Evolutionary conservation across 2,797 vertebrate species (phyloP).

Genomic region (Limosa lapponica): DNA sequence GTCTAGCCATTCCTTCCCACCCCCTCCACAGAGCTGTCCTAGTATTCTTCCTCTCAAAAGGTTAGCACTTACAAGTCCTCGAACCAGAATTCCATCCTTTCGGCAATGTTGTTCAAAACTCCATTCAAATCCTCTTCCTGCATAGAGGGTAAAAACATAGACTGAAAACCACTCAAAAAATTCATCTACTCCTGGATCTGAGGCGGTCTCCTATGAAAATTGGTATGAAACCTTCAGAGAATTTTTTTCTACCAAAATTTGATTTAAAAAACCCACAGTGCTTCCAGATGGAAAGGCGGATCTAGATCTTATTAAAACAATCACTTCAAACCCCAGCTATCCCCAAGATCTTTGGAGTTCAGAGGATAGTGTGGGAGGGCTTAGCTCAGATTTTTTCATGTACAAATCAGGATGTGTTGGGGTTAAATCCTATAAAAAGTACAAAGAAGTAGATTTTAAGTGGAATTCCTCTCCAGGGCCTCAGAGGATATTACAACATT

Average conservation of each 20-base stretch:
- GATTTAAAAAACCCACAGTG: not conserved
- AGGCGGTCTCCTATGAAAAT: not conserved
- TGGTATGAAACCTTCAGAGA: not conserved
- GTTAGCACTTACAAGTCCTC: not conserved
- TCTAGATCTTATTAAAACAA: not conserved
- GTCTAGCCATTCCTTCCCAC: not conserved
- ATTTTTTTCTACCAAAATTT: not conserved
- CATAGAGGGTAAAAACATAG: not conserved
- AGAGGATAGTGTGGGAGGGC: not conserved
- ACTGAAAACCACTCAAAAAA: not conserved
- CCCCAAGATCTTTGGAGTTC: not conserved
- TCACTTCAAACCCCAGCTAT: not conserved
- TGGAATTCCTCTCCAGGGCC: not conserved
- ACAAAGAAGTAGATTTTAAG: not conserved
- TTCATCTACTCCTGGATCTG: not conserved
- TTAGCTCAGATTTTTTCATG: not conserved
- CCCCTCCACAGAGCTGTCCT: not conserved
- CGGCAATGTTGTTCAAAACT: not conserved
- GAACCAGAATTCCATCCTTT: not conserved
- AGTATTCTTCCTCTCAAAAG: not conserved
- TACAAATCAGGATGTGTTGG: not conserved
- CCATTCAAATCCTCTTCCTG: not conserved
- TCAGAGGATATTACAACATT: not conserved
- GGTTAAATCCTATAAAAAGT: not conserved
- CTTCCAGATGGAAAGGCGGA: not conserved